Evolutionary conservation across 1,140 invertebrate genomes (phyloP).

Genomic region (Penaeus vannamei): DNA sequence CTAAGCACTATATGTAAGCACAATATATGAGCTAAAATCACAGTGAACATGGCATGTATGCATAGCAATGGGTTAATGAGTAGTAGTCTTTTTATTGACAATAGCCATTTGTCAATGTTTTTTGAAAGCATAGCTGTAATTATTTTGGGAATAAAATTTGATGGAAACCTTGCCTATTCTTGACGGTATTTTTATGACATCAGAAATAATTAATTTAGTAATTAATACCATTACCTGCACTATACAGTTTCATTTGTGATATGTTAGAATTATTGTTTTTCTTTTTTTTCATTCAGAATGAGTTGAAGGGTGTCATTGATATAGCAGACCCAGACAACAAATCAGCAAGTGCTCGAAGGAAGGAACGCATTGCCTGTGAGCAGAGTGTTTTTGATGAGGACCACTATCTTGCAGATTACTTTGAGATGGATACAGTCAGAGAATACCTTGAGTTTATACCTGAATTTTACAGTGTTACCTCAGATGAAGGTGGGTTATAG

Average conservation of each 20-base stretch:
- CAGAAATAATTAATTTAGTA: too few relatives aligned
- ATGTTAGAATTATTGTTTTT: not conserved
- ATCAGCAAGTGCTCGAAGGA: conserved; percentile 23
- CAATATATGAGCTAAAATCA: too few relatives aligned
- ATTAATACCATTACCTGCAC: not conserved
- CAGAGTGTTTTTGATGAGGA: conserved; percentile 48
- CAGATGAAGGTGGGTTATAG: conserved; percentile 48
- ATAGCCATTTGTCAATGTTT: too few relatives aligned
- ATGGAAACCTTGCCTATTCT: too few relatives aligned
- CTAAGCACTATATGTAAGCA: too few relatives aligned
- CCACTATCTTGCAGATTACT: conserved; percentile 57
- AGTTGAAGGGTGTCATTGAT: conserved; percentile 52
- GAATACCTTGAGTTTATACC: conserved; percentile 55
- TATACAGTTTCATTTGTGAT: not conserved
- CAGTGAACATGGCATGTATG: too few relatives aligned
- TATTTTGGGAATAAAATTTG: too few relatives aligned
- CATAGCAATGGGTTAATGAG: too few relatives aligned
- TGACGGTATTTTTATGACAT: too few relatives aligned
- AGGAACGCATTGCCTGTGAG: conserved; percentile 43
- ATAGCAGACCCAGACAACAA: conserved; percentile 53
- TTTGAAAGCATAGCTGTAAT: too few relatives aligned
- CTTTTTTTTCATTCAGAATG: conserved; percentile 16
- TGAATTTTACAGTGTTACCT: conserved; percentile 49
- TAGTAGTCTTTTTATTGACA: too few relatives aligned
- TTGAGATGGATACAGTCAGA: conserved; percentile 45